phyloP scores from a whole-genome alignment of 2,113 vertebrate species.

The Brienomyrus longianalis region DNA sequence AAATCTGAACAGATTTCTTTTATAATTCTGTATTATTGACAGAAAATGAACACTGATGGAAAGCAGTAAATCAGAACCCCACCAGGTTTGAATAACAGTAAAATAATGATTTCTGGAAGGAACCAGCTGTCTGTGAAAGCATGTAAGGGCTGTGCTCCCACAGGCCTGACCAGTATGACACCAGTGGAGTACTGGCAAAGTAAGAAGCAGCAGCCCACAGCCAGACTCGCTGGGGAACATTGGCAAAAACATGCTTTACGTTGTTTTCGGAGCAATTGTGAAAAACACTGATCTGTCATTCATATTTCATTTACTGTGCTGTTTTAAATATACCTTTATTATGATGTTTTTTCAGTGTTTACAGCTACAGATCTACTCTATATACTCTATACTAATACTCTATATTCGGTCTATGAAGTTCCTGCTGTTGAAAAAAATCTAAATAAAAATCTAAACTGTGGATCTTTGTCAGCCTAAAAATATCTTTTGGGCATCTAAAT shows the following conservation, averaged over 20 bases:
- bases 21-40: background rate
- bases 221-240: background rate
- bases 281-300: background rate
- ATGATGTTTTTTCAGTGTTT: background rate
- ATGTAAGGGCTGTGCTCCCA: background rate
- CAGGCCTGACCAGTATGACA: background rate
- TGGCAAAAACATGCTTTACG: background rate
- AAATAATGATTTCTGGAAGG: background rate
- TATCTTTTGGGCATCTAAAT: background rate
- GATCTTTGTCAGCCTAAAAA: background rate
- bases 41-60: background rate
- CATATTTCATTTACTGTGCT: background rate
- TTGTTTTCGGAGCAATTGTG: background rate
- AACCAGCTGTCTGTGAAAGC: background rate
- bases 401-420: background rate
- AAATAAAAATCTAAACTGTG: background rate
- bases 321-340: background rate
- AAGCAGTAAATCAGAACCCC: background rate
- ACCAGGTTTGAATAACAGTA: constrained; percentile 4
- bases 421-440: background rate
- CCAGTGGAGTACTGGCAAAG: background rate
- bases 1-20: background rate
- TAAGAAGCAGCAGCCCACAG: background rate
- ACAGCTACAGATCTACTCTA: background rate
- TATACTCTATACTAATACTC: no score